Percentiles rank a stretch among this genome's conserved stretches.
phyloP scores from a whole-genome alignment of 1,140 invertebrate genomes.

The Trichomalopsis sarcophagae region DNA sequence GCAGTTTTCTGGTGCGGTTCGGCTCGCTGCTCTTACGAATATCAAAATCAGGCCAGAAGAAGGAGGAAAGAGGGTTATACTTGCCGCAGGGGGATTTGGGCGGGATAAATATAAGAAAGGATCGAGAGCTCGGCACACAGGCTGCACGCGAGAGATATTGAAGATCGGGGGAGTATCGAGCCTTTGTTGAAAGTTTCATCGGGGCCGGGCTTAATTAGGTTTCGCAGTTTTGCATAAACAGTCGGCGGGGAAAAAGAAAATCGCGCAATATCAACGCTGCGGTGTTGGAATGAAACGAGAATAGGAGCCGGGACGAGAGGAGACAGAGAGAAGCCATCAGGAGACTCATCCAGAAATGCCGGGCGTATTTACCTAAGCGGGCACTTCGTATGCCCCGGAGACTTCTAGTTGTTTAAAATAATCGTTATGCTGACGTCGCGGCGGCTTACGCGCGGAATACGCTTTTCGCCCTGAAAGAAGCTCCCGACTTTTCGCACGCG shows the following conservation, averaged over 20 bases:
- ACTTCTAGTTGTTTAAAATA: constrained; percentile 67
- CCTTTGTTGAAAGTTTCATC: neutral
- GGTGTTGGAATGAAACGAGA: constrained; percentile 14
- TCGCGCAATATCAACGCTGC: neutral
- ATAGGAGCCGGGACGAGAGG: neutral
- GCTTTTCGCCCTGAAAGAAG: neutral
- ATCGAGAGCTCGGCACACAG: no score
- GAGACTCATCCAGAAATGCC: constrained; percentile 44
- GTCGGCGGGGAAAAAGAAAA: constrained; percentile 34
- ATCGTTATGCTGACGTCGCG: constrained; percentile 62
- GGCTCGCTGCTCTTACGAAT: constrained; percentile 7
- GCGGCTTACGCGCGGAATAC: constrained; percentile 14
- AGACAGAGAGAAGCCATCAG: constrained; percentile 50
- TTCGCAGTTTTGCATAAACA: neutral
- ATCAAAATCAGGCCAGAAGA: constrained; percentile 1
- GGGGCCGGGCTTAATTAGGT: neutral
- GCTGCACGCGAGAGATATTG: no score
- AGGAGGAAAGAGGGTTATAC: no score
- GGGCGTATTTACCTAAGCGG: constrained; percentile 68
- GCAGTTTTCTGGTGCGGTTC: neutral
- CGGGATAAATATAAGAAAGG: no score
- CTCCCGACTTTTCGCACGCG: neutral
- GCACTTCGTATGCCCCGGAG: constrained; percentile 69
- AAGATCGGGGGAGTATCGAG: no score
- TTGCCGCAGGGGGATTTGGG: no score